Conservation (phyloP, 2,113 vertebrate genomes). For the Callaeas wilsoni region DNA sequence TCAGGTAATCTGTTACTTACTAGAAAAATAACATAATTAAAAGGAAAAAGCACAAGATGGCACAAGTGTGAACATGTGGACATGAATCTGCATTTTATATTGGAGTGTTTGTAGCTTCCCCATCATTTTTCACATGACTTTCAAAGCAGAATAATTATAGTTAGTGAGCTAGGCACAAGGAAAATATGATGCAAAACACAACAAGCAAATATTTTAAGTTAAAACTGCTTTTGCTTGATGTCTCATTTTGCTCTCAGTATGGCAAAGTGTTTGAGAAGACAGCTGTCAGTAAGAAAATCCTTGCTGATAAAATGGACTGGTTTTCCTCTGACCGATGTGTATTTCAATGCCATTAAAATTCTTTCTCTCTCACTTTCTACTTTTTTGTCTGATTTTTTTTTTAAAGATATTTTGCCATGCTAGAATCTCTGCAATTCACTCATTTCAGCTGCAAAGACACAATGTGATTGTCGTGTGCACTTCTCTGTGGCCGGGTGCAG, state of each 20-base stretch:
- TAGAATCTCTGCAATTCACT: not conserved
- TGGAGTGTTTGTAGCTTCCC: not conserved
- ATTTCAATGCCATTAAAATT: not conserved
- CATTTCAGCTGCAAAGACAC: not conserved
- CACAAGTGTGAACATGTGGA: not conserved
- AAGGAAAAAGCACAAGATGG: not conserved
- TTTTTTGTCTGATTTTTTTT: not conserved
- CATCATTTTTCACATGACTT: not conserved
- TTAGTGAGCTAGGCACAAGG: not conserved
- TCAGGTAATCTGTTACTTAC: slow-evolving; percentile 33
- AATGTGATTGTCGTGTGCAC: not conserved
- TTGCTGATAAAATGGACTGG: not conserved
- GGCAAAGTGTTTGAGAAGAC: not conserved
- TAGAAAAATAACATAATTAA: slow-evolving; percentile 22
- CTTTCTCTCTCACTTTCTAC: not conserved
- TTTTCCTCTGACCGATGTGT: not conserved
- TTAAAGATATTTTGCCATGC: not conserved
- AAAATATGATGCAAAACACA: not conserved
- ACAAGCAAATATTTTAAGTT: not conserved
- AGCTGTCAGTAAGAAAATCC: not conserved
- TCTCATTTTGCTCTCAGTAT: not conserved
- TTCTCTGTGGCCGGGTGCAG: not conserved
- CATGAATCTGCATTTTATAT: not conserved
- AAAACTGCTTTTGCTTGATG: not conserved
- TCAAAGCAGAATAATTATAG: not conserved